A percentile compares a stretch with the other conserved stretches of the same genome.
These are phyloP conservation scores for Sphaeramia orbicularis DNA, from an alignment of 2,797 vertebrate genomes.

Conservation along the genomic window DNA sequence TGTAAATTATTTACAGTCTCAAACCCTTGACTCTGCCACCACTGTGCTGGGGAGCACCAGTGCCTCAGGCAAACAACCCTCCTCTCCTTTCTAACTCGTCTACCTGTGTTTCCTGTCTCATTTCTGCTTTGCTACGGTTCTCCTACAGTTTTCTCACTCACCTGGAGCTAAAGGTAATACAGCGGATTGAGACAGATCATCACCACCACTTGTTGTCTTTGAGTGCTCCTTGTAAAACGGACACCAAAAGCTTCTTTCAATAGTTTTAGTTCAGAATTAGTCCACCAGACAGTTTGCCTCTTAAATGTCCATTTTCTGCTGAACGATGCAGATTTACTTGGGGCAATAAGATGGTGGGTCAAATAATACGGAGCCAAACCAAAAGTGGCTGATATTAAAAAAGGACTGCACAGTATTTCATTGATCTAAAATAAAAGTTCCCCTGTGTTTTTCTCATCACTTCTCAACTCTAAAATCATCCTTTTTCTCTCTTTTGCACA, in stretches of 20 bases:
- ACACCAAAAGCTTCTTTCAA: neutral
- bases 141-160: slow-evolving; percentile 1
- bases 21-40: slow-evolving; percentile 58
- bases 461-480: slow-evolving; percentile 6
- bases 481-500: slow-evolving; percentile 13
- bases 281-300: neutral
- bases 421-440: slow-evolving; percentile 1
- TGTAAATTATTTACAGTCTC: slow-evolving; percentile 76
- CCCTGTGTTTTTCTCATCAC: slow-evolving; percentile 13
- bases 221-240: neutral
- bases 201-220: neutral
- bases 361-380: neutral
- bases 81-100: slow-evolving; percentile 14
- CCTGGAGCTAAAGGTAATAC: neutral
- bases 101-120: slow-evolving; percentile 32
- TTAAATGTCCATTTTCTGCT: neutral
- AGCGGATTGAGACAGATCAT: neutral
- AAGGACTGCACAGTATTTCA: neutral
- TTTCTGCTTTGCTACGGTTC: neutral
- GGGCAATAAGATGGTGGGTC: neutral
- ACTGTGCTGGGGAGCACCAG: slow-evolving; percentile 39
- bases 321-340: neutral
- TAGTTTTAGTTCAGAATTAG: neutral
- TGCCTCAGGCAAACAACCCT: slow-evolving; percentile 53
- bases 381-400: no score